Conservation (phyloP, 2,888 invertebrate species). For the Baronia brevicornis region DNA sequence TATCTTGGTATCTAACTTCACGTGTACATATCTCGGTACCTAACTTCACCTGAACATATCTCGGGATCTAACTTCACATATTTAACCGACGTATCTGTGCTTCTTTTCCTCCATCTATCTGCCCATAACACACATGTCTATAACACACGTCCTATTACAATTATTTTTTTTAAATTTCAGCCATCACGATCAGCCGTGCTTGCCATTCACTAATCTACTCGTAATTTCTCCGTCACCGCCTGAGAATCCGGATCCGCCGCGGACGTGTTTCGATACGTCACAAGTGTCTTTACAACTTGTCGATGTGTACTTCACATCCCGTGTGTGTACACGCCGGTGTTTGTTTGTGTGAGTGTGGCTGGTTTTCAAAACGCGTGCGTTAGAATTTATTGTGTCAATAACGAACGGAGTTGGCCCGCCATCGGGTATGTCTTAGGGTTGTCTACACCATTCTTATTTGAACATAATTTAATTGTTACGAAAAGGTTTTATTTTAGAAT, state of each 20-base stretch:
- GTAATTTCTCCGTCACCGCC: constrained; percentile 5
- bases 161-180: constrained; percentile 3
- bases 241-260: constrained; percentile 7
- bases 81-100: too few relatives aligned
- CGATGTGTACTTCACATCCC: constrained; percentile 5
- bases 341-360: constrained; percentile 37
- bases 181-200: constrained; percentile 1
- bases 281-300: constrained; percentile 19
- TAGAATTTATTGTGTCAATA: constrained; percentile 73
- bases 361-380: constrained; percentile 61
- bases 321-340: constrained; percentile 10
- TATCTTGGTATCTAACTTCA: too few relatives aligned
- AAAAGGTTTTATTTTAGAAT: too few relatives aligned
- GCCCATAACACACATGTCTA: too few relatives aligned
- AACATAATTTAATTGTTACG: too few relatives aligned
- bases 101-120: too few relatives aligned
- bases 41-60: too few relatives aligned
- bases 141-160: background rate
- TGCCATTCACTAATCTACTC: too few relatives aligned
- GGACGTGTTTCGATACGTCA: constrained; percentile 5
- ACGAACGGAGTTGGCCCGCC: constrained; percentile 37
- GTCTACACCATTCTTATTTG: constrained; percentile 13
- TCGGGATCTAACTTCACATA: too few relatives aligned
- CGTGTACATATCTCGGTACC: too few relatives aligned
- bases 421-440: constrained; percentile 32